phyloP scores from a whole-genome alignment of 2,113 vertebrate species.

The Okapia johnstoni region DNA sequence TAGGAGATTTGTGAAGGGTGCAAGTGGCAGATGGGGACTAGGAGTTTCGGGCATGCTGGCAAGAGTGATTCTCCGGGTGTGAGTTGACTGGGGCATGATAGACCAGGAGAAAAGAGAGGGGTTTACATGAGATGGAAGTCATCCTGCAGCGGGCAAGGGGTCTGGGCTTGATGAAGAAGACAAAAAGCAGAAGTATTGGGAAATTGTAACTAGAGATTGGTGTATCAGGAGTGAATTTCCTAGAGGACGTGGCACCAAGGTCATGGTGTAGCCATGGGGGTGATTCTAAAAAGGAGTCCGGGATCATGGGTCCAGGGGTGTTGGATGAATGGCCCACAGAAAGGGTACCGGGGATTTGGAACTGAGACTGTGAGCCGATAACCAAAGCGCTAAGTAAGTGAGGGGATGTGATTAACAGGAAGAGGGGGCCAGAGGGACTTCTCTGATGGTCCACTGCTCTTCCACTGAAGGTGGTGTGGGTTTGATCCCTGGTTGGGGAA shows the following conservation, averaged over 20 bases:
- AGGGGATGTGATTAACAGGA: neutral
- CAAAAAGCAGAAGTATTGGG: too few relatives aligned
- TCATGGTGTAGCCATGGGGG: neutral
- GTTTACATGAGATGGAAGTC: neutral
- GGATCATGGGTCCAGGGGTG: neutral
- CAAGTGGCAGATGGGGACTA: neutral
- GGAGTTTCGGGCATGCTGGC: neutral
- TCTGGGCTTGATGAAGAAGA: too few relatives aligned
- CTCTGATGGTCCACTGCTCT: neutral
- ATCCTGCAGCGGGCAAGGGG: neutral
- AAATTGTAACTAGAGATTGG: too few relatives aligned
- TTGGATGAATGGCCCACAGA: accelerated
- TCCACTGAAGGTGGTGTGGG: neutral
- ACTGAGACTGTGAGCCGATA: neutral
- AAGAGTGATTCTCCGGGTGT: neutral
- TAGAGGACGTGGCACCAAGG: neutral
- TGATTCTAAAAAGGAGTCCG: neutral
- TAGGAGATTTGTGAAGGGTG: neutral
- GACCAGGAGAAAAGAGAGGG: neutral
- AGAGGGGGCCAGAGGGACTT: neutral
- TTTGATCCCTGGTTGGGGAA: neutral
- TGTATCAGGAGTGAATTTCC: neutral
- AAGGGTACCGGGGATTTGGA: neutral
- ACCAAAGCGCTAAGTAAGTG: neutral
- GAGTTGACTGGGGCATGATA: neutral